A percentile compares a stretch with the other conserved stretches of the same genome.
phyloP scores from a whole-genome alignment of 2,888 invertebrate genomes.

The Netelia inedita region DNA sequence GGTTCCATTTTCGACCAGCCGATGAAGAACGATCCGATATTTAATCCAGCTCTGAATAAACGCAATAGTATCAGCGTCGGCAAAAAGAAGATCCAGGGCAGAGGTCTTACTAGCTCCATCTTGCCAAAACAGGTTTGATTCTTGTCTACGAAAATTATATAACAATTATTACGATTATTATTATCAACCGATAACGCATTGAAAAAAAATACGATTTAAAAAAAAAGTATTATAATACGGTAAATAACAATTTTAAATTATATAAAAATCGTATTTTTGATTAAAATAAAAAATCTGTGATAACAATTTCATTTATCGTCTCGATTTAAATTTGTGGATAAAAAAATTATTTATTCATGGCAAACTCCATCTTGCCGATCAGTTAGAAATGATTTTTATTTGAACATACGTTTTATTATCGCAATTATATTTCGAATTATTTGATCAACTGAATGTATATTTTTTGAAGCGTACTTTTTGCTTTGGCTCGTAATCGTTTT shows the following conservation, averaged over 20 bases:
- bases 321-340: too few species aligned
- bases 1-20: slow-evolving; percentile 86
- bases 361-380: too few species aligned
- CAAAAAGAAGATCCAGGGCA: slow-evolving; percentile 88
- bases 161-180: neutral
- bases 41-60: slow-evolving; percentile 85
- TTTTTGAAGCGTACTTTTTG: too few species aligned
- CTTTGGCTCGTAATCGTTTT: too few species aligned
- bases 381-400: too few species aligned
- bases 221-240: neutral
- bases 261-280: slow-evolving; percentile 2
- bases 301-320: too few species aligned
- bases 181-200: neutral
- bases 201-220: slow-evolving; percentile 65
- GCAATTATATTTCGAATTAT: too few species aligned
- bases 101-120: slow-evolving; percentile 86
- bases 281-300: neutral
- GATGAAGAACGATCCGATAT: slow-evolving; percentile 85
- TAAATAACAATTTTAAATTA: neutral
- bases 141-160: slow-evolving; percentile 84
- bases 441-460: too few species aligned
- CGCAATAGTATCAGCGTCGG: slow-evolving; percentile 85
- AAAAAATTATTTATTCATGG: too few species aligned
- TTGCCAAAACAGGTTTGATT: slow-evolving; percentile 83
- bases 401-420: too few species aligned